A percentile compares a stretch with the other conserved stretches of the same genome.
Evolutionary conservation across 2,888 invertebrate genomes (phyloP).

Genomic region (Choristoneura rosaceana): DNA sequence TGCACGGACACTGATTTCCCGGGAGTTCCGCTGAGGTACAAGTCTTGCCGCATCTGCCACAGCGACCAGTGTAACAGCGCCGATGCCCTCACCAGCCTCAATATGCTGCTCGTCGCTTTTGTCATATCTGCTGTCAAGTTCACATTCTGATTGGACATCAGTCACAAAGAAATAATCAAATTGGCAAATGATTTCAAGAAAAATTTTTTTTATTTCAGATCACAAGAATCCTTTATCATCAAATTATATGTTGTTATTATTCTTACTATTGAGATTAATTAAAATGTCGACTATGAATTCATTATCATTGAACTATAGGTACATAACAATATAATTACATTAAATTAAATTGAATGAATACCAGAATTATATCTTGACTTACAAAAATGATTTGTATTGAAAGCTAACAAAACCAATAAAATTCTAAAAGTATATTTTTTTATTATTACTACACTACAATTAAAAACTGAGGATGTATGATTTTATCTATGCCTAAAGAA

Average conservation of each 20-base stretch:
- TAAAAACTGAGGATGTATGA: too few species aligned
- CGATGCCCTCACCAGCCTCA: conserved; percentile 51
- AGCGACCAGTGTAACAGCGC: conserved; percentile 69
- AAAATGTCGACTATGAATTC: too few species aligned
- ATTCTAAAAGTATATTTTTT: neutral
- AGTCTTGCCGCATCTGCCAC: conserved; percentile 66
- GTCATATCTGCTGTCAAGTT: conserved; percentile 48
- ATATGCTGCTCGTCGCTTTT: conserved; percentile 49
- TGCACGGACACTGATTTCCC: conserved; percentile 55
- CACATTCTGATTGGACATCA: conserved; percentile 8
- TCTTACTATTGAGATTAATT: too few species aligned
- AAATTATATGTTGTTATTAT: too few species aligned
- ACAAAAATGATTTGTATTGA: neutral
- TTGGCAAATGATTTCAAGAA: neutral
- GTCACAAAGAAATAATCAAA: neutral
- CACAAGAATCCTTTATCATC: too few species aligned
- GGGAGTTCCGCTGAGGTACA: conserved; percentile 55
- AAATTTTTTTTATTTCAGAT: too few species aligned
- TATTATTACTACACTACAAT: neutral
- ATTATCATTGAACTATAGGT: too few species aligned
- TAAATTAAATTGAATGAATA: neutral
- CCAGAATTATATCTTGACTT: neutral
- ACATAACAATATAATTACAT: too few species aligned
- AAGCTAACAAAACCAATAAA: neutral
- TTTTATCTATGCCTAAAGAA: too few species aligned